Conservation (phyloP, 2,888 invertebrate species). For the Drosophila pseudotalamancana region DNA sequence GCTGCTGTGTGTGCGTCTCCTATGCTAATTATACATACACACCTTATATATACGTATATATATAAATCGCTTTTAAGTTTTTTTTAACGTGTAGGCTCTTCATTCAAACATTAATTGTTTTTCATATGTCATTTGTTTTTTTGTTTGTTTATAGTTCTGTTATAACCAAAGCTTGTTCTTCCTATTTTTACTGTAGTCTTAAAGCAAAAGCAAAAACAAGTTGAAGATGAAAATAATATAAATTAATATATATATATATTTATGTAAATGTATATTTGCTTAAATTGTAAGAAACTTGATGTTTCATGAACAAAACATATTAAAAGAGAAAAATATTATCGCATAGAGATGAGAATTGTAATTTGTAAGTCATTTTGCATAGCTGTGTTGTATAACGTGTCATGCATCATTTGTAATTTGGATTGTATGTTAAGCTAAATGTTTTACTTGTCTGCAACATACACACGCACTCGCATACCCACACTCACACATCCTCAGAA, state of each 20-base stretch:
- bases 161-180: slow-evolving; percentile 76
- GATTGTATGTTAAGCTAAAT: slow-evolving; percentile 35
- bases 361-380: slow-evolving; percentile 20
- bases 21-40: slow-evolving; percentile 32
- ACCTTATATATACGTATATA: slow-evolving; percentile 6
- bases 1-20: slow-evolving; percentile 31
- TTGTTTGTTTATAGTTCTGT: slow-evolving; percentile 37
- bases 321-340: neutral
- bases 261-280: slow-evolving; percentile 14
- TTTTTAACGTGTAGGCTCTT: slow-evolving; percentile 2
- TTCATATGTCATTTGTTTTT: slow-evolving; percentile 13
- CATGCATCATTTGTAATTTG: slow-evolving; percentile 11
- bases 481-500: neutral
- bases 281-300: slow-evolving; percentile 19
- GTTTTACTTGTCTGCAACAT: slow-evolving; percentile 37
- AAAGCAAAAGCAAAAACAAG: slow-evolving; percentile 21
- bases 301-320: slow-evolving; percentile 27
- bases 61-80: slow-evolving; percentile 23
- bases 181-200: slow-evolving; percentile 55
- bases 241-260: slow-evolving; percentile 1
- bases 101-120: slow-evolving; percentile 10
- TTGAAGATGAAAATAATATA: slow-evolving; percentile 13
- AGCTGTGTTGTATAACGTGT: slow-evolving; percentile 31
- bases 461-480: neutral
- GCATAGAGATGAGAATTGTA: neutral